Evolutionary conservation across 2,888 invertebrate genomes (phyloP), one percentile per base, ranked within the genome.

Genomic region (Scaptomyza polygonia): DNA sequence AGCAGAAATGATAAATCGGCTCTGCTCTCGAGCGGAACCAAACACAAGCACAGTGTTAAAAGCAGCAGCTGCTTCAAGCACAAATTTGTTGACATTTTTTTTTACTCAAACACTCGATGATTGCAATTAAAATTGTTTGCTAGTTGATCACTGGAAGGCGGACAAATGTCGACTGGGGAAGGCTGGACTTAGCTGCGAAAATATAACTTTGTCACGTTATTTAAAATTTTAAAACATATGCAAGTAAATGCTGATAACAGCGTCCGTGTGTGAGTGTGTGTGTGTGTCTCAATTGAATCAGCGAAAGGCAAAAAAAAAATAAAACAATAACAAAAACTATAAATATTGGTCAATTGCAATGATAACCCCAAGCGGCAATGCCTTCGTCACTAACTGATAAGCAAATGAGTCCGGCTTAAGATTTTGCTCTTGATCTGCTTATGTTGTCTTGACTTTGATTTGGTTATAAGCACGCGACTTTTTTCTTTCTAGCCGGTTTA

Each of bases 141-240:
- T 4, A 11, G 36, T 36, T 39, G 77, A 53, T 64, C 75, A 47
- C 51, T 14, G 53, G 16, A 39, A 54, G 68, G 77, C 65, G 73
- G 66, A 43, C 78, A 63, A 81, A 56, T 67, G 77, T 63, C 59
- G 78, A 88, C 88, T 88, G 86, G 66, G 70, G 67, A 61, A 64
- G 63, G 66, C 55, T 45, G 55, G 58, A 62, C 69, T 67, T 43
- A 40, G 25, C 64, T 47, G 61, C 63, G 51, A 71, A 71, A 78
- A 85, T 67, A 83, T 86, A 83, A 85, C 73, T 65, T 83, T 75
- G 64, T 73, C 65, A 43, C 45, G 63, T 48, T 62, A 56, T 52
- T 59, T 48, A 45, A 63, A 55, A 65, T 63, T 56, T 53, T 56
- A 32, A 55, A 57, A 54, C 54, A 59, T 45, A 51, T 36, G 40